Conservation (phyloP, 53 echinoderm and acorn worm genomes). For the Echinarachnius parma region DNA sequence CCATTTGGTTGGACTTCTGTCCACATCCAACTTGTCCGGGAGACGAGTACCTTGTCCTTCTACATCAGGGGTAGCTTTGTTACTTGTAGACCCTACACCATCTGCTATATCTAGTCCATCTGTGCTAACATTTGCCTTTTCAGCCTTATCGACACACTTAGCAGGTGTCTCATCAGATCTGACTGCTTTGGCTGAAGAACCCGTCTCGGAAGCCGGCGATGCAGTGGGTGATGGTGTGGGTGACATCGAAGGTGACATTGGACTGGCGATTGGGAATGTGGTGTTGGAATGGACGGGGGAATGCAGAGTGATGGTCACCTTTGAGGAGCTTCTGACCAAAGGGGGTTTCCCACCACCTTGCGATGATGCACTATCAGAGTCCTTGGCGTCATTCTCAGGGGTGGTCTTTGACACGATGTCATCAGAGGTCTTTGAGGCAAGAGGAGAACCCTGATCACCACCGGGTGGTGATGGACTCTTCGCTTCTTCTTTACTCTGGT, state of each 20-base stretch:
- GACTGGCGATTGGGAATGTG: constrained; percentile 22
- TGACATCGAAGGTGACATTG: constrained; percentile 1
- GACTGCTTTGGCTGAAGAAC: no score
- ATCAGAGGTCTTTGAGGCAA: neutral
- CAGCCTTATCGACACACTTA: no score
- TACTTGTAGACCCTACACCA: no score
- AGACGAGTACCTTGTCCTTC: no score
- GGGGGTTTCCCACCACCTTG: neutral
- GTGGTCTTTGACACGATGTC: constrained; percentile 1
- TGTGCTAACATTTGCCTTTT: no score
- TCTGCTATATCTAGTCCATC: no score
- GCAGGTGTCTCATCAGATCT: no score
- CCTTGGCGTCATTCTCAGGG: constrained; percentile 15
- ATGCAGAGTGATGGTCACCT: constrained; percentile 23
- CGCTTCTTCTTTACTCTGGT: no score
- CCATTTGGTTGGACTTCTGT: no score
- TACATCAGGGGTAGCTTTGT: no score
- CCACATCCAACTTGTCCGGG: no score
- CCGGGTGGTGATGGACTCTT: neutral
- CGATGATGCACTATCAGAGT: neutral
- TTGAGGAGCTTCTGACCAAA: neutral
- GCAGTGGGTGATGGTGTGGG: neutral
- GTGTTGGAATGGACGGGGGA: constrained; percentile 34
- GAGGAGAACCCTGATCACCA: neutral
- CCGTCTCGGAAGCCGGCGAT: no score